Evolutionary conservation across 2,113 vertebrate genomes (phyloP).

Genomic region (Cyphomyrus plagiostoma): DNA sequence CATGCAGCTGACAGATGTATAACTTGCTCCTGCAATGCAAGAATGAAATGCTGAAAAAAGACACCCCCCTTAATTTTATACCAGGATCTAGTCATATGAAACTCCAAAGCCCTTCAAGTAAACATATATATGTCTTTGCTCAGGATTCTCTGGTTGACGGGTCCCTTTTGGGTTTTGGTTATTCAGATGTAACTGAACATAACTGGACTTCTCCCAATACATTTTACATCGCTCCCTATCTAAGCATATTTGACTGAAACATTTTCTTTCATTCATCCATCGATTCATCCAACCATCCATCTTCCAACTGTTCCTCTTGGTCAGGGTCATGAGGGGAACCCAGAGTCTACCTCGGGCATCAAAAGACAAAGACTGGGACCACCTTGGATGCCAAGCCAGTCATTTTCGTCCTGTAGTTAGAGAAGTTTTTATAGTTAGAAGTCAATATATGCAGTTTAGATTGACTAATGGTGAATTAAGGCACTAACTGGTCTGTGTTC

Average conservation of each 20-base stretch:
- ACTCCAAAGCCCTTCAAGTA: background rate
- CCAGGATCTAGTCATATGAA: background rate
- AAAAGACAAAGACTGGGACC: background rate
- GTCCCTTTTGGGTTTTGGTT: background rate
- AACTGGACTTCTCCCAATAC: background rate
- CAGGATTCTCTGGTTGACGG: background rate
- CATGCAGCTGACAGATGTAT: slow-evolving; percentile 17
- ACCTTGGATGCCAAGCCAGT: background rate
- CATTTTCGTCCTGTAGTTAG: background rate
- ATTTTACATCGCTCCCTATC: background rate
- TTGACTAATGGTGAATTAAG: background rate
- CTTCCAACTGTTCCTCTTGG: background rate
- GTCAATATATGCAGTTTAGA: background rate
- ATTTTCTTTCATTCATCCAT: background rate
- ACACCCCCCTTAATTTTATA: background rate
- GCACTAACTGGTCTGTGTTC: background rate
- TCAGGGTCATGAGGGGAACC: background rate
- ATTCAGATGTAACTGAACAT: background rate
- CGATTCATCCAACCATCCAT: background rate
- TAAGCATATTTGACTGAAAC: background rate
- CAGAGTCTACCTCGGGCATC: background rate
- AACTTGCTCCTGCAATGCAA: background rate
- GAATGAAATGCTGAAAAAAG: slow-evolving; percentile 1
- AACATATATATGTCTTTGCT: background rate
- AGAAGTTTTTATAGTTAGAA: background rate